phyloP scores from a whole-genome alignment of 2,797 vertebrate species.

The Alauda arvensis region DNA sequence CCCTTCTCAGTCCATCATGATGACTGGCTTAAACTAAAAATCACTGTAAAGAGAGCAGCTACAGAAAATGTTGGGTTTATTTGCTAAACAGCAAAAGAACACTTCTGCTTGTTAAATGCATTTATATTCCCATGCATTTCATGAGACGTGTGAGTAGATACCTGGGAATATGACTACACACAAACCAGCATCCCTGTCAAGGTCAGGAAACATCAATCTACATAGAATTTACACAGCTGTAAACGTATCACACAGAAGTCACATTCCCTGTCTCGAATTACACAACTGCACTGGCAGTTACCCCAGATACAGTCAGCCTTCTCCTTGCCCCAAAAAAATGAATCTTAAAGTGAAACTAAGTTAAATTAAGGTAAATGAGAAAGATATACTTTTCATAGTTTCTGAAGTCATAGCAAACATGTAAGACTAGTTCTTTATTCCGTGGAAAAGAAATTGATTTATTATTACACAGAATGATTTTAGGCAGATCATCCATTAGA shows the following conservation, averaged over 20 bases:
- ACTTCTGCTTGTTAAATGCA: background rate
- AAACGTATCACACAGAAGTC: background rate
- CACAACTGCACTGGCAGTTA: background rate
- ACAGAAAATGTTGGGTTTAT: background rate
- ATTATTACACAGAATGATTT: background rate
- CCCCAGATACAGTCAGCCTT: background rate
- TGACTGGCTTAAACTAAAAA: background rate
- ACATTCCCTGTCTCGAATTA: background rate
- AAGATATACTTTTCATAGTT: background rate
- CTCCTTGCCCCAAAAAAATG: background rate
- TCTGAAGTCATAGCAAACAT: background rate
- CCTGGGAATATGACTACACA: background rate
- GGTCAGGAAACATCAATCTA: background rate
- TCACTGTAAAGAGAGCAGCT: background rate
- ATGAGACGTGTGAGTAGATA: background rate
- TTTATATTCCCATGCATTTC: background rate
- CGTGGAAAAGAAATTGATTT: background rate
- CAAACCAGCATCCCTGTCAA: background rate
- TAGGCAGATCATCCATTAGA: background rate
- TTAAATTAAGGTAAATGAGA: background rate
- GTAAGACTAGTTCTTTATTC: background rate
- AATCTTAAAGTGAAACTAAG: background rate
- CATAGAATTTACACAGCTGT: background rate
- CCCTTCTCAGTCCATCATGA: background rate
- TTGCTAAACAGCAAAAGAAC: background rate